A percentile compares a stretch with the other conserved stretches of the same genome.
These are phyloP conservation scores for Heliopora coerulea DNA, from an alignment of 92 coral and sea anemone genomes.

Conservation along the genomic window DNA sequence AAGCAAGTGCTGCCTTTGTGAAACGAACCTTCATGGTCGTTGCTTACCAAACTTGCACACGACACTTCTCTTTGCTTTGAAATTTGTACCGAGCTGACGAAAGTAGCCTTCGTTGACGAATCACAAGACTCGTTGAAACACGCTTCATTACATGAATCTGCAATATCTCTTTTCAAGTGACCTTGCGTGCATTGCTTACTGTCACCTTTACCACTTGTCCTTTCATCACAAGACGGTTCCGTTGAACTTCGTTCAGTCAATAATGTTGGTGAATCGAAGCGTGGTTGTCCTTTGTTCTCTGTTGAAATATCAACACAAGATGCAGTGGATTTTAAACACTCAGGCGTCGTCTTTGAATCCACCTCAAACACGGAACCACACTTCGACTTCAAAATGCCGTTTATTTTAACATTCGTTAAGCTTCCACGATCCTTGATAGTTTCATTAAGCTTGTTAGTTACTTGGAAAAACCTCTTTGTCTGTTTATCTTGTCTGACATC, in stretches of 20 bases:
- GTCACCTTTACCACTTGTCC: background rate
- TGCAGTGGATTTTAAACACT: background rate
- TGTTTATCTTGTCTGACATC: conserved; percentile 11
- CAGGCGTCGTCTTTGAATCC: background rate
- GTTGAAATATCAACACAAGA: conserved; percentile 29
- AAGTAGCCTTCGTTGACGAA: conserved; percentile 11
- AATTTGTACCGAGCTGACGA: conserved; percentile 36
- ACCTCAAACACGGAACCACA: conserved; percentile 4
- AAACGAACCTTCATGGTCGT: conserved; percentile 3
- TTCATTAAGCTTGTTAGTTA: background rate
- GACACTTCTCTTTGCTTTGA: conserved; percentile 38
- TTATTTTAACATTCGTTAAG: background rate
- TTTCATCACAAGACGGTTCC: background rate
- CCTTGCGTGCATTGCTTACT: background rate
- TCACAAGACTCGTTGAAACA: background rate
- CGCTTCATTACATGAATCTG: background rate
- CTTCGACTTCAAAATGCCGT: background rate
- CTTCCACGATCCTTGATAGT: background rate
- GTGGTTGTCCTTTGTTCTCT: conserved; percentile 19
- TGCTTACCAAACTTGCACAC: conserved; percentile 30
- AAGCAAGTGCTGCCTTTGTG: background rate
- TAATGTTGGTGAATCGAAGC: conserved; percentile 11
- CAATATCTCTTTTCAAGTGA: background rate
- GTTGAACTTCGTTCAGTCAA: background rate
- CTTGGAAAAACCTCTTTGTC: background rate